Base-by-base conservation (phyloP, 2,113 vertebrate species). In the Leuciscus idus region DNA sequence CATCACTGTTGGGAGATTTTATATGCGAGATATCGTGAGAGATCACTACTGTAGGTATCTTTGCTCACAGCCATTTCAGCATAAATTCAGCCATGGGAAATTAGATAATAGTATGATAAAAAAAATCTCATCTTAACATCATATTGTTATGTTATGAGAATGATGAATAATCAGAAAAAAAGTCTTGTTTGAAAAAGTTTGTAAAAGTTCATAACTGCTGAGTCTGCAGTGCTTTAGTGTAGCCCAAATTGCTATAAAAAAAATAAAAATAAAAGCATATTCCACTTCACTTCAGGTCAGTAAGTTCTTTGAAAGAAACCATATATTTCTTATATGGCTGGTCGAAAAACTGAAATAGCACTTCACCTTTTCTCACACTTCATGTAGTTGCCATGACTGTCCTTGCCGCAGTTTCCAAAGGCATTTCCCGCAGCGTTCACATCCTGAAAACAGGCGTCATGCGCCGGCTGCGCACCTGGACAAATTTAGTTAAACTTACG, bases 361-460 rank as follows among this genome's bases (percentile, higher is more conserved):
- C 36, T 94, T 84, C 85, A 98, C 98, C 94, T 96, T 90, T 94
- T 94, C 2, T 92, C 91, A 30, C 97, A 99, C 50, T 96, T 97
- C 88, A 96, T 88, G 0, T 95, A 98, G 91, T 92, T 92, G 7
- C 96, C 96, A 0, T 94, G 89, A 23, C 90, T 89, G 68, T 97
- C 96, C 82, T 94, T 96, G 36, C 97, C 98, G 0, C 98, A 99
- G 94, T 99, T 98, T 26, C 97, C 97, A 0, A 96, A 97, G 52
- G 95, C 93, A 17, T 98, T 96, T 1, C 98, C 97, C 0, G 95
- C 96, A 1, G 95, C 96, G 76, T 99, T 99, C 90, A 98, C 96
- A 0, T 95, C 95, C 89, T 96, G 94, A 89, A 99, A 99, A 61
- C 98, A 99, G 82, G 93, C 95, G 0, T 97, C 95, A 0, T 97